Evolutionary conservation across 2,888 invertebrate species (phyloP).

Genomic region (Chouioia cunea): DNA sequence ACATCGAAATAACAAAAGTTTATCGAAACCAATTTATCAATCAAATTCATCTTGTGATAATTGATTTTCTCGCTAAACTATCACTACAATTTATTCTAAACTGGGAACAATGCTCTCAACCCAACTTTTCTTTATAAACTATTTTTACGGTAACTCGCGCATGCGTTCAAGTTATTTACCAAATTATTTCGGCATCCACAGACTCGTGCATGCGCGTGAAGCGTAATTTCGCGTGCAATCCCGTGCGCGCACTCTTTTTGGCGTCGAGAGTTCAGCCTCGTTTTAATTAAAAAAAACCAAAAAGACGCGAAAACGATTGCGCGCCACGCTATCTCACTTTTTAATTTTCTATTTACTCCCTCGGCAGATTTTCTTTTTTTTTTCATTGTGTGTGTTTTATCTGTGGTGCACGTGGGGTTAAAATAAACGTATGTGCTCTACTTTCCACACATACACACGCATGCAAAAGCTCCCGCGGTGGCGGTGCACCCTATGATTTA

Average conservation of each 20-base stretch:
- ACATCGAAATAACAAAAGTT: too few relatives aligned
- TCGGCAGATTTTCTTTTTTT: too few relatives aligned
- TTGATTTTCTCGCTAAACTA: too few relatives aligned
- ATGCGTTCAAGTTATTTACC: not conserved
- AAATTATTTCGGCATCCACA: constrained; percentile 14
- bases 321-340: constrained; percentile 1
- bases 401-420: too few relatives aligned
- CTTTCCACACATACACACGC: too few relatives aligned
- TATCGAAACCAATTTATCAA: too few relatives aligned
- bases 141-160: not conserved
- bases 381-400: too few relatives aligned
- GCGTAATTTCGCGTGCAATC: constrained; percentile 24
- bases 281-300: constrained; percentile 39
- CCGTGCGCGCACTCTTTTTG: not conserved
- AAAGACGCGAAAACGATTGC: constrained; percentile 13
- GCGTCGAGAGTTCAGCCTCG: not conserved
- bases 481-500: constrained; percentile 30
- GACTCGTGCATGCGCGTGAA: not conserved
- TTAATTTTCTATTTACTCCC: constrained; percentile 24
- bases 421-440: too few relatives aligned
- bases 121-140: constrained; percentile 6
- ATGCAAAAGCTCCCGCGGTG: not conserved
- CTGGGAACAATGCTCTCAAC: too few relatives aligned
- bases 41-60: too few relatives aligned
- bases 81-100: too few relatives aligned